Conservation (phyloP, 2,888 invertebrate species). For the Ormyrus rosae region DNA sequence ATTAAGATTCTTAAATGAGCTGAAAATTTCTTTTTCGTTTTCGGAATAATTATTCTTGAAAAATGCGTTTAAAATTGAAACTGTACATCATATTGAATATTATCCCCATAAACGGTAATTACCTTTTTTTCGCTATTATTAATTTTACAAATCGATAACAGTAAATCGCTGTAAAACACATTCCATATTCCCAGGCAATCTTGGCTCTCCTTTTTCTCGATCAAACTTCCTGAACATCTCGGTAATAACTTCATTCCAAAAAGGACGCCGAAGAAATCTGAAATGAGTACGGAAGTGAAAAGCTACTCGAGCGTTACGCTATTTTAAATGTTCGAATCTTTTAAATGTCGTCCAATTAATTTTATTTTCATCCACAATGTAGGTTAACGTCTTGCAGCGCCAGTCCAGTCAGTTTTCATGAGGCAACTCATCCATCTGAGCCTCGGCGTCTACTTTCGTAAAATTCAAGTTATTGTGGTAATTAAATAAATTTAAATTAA, state of each 20-base stretch:
- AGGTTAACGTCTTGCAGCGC: conserved; percentile 12
- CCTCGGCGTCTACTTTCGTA: too few species aligned
- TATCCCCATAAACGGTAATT: too few species aligned
- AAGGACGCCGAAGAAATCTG: background rate
- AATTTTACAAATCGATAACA: conserved; percentile 23
- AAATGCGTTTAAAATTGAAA: too few species aligned
- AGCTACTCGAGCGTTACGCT: conserved; percentile 39
- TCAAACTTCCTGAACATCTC: background rate
- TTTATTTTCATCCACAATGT: conserved; percentile 27
- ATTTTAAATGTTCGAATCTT: conserved; percentile 37
- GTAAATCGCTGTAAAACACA: background rate
- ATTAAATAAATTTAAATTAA: too few species aligned
- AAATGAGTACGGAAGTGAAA: conserved; percentile 32
- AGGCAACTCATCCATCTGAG: background rate
- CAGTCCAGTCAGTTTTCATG: conserved; percentile 24
- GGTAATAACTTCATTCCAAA: background rate
- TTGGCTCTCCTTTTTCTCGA: conserved; percentile 23
- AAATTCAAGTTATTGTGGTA: too few species aligned
- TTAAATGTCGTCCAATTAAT: conserved; percentile 16
- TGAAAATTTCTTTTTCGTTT: too few species aligned
- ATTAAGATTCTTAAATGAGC: background rate
- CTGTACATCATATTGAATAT: too few species aligned
- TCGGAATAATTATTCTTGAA: too few species aligned
- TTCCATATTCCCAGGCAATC: background rate
- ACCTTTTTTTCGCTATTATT: conserved; percentile 1